Base-by-base conservation (phyloP, 2,113 vertebrate genomes). In the Australoheros scitulus region DNA sequence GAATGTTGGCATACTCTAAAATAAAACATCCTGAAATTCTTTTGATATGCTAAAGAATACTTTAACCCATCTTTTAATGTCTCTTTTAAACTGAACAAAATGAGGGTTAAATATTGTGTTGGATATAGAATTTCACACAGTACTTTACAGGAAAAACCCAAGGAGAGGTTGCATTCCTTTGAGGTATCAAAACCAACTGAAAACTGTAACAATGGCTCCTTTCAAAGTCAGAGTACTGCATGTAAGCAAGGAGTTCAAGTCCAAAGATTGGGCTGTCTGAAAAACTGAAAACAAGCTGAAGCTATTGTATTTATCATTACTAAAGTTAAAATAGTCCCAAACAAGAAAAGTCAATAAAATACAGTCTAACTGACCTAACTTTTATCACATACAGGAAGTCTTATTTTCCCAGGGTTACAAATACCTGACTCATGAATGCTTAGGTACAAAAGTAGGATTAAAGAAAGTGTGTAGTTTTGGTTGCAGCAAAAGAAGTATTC, bases 161-260 rank as follows among this genome's bases (percentile, higher is more conserved):
- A 17, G 6, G 47, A 60, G 43, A 24, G 63, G 24, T 56, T 61
- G 26, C 36, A 36, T 41, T 77, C 52, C 15, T 61, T 63, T 1
- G 0, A 34, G 13, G 47, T n/a, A 77, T 81, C 34, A 70, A 89
- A 75, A 41, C 50, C 55, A 79, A 55, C 14, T 9, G n/a, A 50
- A 76, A 61, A 80, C 80, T 80, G 70, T 57, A 81, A 87, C 78
- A 79, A 79, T 65, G 50, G 11, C 56, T 83, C 83, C 81, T 85
- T 84, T 77, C 36, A 47, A 13, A 74, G 58, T 82, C 75, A 61
- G 15, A 43, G 57, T 6, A 2, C 26, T 22, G 38, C 11, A 52
- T 43, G 34, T 76, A 7, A 58, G 26, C 76, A 24, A 6, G 29
- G 52, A 29, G 36, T 60, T 75, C 64, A 15, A 82, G 55, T 81